Base-by-base conservation (phyloP, 92 coral and sea anemone genomes). In the Palythoa caribaeorum region DNA sequence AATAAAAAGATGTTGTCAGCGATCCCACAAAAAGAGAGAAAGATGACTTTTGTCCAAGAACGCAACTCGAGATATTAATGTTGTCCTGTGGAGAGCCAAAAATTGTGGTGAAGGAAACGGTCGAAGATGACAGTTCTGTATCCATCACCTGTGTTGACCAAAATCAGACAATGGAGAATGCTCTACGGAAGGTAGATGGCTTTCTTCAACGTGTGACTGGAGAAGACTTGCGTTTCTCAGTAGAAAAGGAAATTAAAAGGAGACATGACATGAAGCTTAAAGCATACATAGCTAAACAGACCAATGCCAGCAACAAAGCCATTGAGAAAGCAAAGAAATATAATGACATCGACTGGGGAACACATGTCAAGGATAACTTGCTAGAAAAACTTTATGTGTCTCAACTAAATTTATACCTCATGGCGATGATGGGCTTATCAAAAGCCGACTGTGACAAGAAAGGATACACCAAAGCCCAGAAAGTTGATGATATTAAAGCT, bases 341-440 rank as follows among this genome's bases (percentile, higher is more conserved):
- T 28, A 8, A 80, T 59, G 85, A 80, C 16, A 80, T 80, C 17
- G 74, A 80, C 74, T 80, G 48, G 73, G 85, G 52, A 55, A 57
- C n/a, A 8, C 13, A 28, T 35, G 37, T 80, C 38, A 6, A 59
- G 11, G 62, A 51, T 7, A 59, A 80, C 17, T 35, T 53, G 3
- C 54, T 80, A 48, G 73, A 57, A 3, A 80, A 80, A 38, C 65
- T 80, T 2, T 80, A 80, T 35, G 74, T 80, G 40, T 80, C 74
- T 1, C 85, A 80, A 37, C 65, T 60, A 5, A 21, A 80, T n/a
- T 15, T 80, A 14, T 80, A 80, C 74, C 6, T 80, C 9, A 20
- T 47, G 8, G 71, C 9, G 1, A 54, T 52, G 48, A 19, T 79
- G 28, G 71, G 47, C 10, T 16, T 79, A 48, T 54, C 84, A 6